A percentile compares a stretch with the other conserved stretches of the same genome.
Evolutionary conservation across 2,113 vertebrate genomes (phyloP).

Genomic region (Bos javanicus): DNA sequence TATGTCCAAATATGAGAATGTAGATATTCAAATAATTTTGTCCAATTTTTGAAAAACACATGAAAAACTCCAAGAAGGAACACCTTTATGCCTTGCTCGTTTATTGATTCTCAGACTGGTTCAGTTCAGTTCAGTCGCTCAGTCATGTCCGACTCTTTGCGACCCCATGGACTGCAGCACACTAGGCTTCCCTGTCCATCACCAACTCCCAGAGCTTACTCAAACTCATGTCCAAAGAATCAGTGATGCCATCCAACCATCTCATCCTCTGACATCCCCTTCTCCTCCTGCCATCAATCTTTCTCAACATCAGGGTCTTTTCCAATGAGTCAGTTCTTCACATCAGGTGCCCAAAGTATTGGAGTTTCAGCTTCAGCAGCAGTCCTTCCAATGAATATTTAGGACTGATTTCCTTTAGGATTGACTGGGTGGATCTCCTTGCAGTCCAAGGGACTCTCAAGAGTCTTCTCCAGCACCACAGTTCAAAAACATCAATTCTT

Average conservation of each 20-base stretch:
- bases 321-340: neutral
- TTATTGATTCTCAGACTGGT: neutral
- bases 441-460: neutral
- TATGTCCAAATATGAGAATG: neutral
- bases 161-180: neutral
- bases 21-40: neutral
- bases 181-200: neutral
- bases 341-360: neutral
- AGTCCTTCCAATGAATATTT: neutral
- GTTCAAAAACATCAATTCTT: neutral
- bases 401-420: neutral
- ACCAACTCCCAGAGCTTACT: rapidly evolving
- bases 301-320: neutral
- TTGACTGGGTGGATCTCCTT: neutral
- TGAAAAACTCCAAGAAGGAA: conserved; percentile 1
- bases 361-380: neutral
- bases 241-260: neutral
- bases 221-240: neutral
- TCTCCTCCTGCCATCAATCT: neutral
- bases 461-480: neutral
- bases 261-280: neutral
- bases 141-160: neutral
- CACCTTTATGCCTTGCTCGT: neutral
- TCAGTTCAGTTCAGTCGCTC: neutral
- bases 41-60: conserved; percentile 5